These are phyloP conservation scores for Achlya flavicornis DNA, from an alignment of 2,888 invertebrate genomes.

Conservation along the genomic window DNA sequence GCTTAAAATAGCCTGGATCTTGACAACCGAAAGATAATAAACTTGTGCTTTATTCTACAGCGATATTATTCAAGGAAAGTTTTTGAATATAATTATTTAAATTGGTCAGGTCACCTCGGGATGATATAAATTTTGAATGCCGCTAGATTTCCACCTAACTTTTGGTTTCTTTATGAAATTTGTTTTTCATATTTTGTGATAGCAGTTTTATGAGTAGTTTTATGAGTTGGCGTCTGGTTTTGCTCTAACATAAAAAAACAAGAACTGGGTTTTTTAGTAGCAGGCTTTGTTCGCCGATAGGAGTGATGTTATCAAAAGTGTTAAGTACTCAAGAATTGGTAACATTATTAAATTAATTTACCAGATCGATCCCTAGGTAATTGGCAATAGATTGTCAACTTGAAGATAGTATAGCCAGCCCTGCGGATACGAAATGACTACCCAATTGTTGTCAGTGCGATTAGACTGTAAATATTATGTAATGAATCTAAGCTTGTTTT, in stretches of 20 bases:
- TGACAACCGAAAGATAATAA: not conserved
- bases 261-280: not conserved
- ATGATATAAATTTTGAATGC: slow-evolving; percentile 9
- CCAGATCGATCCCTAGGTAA: too few species aligned
- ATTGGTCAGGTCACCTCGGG: not conserved
- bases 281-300: too few species aligned
- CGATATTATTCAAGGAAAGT: slow-evolving; percentile 1
- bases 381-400: too few species aligned
- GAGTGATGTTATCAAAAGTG: too few species aligned
- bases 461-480: too few species aligned
- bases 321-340: too few species aligned
- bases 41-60: not conserved
- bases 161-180: not conserved
- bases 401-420: too few species aligned
- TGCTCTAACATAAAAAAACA: not conserved
- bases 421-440: too few species aligned
- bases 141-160: not conserved
- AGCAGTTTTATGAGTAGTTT: not conserved
- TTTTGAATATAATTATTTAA: slow-evolving; percentile 10
- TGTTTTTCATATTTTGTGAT: not conserved
- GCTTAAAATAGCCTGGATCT: not conserved
- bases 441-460: too few species aligned
- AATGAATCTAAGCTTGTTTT: too few species aligned
- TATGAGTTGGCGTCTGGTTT: not conserved
- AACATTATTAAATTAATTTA: too few species aligned